Conservation (phyloP, 2,888 invertebrate species). For the Stegophylla sp. region DNA sequence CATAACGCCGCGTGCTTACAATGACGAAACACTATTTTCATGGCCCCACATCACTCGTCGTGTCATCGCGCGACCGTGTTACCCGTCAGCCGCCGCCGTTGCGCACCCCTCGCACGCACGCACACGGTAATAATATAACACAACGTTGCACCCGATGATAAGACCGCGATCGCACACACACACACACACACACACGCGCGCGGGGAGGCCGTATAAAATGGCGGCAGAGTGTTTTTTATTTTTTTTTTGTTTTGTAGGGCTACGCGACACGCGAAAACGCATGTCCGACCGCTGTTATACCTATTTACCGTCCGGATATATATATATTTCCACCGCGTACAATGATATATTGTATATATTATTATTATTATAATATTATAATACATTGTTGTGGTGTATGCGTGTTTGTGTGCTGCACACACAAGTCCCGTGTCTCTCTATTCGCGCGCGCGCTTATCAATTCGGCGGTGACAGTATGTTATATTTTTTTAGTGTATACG, state of each 20-base stretch:
- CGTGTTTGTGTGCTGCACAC: too few relatives aligned
- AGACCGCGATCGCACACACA: not conserved
- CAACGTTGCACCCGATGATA: not conserved
- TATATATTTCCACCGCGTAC: not conserved
- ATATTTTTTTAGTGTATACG: too few relatives aligned
- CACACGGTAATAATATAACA: conserved; percentile 14
- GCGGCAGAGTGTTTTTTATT: conserved; percentile 18
- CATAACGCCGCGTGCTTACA: not conserved
- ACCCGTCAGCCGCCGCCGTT: not conserved
- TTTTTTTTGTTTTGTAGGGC: conserved; percentile 43
- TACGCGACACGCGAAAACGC: conserved; percentile 53
- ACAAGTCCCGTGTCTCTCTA: not conserved
- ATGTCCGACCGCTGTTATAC: conserved; percentile 44
- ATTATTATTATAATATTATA: too few relatives aligned
- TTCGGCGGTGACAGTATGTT: too few relatives aligned
- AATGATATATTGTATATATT: too few relatives aligned
- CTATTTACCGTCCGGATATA: too few relatives aligned
- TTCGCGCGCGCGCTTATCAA: not conserved
- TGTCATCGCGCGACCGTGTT: not conserved
- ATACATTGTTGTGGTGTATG: too few relatives aligned
- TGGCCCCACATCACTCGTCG: not conserved
- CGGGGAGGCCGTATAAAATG: conserved; percentile 54
- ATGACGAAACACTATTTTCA: not conserved
- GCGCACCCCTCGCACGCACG: conserved; percentile 28
- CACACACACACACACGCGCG: not conserved